phyloP scores from a whole-genome alignment of 2,797 vertebrate species.

The Masticophis lateralis region DNA sequence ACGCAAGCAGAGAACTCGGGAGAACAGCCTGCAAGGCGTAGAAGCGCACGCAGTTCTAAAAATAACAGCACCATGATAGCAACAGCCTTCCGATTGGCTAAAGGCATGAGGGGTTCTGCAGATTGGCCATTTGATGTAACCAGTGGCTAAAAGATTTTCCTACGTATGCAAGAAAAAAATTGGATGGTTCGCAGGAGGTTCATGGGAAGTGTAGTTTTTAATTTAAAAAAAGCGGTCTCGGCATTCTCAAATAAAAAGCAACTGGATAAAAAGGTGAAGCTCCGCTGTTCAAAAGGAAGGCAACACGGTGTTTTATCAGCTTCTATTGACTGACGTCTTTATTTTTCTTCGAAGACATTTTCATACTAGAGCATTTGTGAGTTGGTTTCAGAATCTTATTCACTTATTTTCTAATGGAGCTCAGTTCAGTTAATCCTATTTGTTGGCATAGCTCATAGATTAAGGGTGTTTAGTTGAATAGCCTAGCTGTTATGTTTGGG shows the following conservation, averaged over 20 bases:
- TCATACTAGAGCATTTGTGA: neutral
- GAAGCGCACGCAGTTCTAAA: conserved; percentile 79
- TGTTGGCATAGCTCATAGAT: neutral
- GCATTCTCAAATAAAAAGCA: neutral
- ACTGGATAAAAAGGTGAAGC: neutral
- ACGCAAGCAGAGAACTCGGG: conserved; percentile 63
- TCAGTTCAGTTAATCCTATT: neutral
- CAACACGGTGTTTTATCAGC: neutral
- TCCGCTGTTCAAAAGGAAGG: neutral
- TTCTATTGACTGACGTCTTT: neutral
- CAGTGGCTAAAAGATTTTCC: conserved; percentile 51
- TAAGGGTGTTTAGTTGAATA: neutral
- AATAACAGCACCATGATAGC: conserved; percentile 87
- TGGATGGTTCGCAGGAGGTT: conserved; percentile 9
- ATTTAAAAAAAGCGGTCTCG: neutral
- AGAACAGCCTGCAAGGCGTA: conserved; percentile 38
- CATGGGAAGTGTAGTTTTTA: conserved; percentile 79
- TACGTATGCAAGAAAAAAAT: neutral
- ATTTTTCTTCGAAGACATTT: neutral
- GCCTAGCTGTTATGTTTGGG: neutral
- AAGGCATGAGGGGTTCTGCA: conserved; percentile 31
- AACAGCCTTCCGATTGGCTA: conserved; percentile 89
- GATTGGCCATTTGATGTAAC: conserved; percentile 73
- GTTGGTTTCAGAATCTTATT: neutral
- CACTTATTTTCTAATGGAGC: neutral